Conservation (phyloP, 92 coral and sea anemone genomes). For the Phenganax subtilis region DNA sequence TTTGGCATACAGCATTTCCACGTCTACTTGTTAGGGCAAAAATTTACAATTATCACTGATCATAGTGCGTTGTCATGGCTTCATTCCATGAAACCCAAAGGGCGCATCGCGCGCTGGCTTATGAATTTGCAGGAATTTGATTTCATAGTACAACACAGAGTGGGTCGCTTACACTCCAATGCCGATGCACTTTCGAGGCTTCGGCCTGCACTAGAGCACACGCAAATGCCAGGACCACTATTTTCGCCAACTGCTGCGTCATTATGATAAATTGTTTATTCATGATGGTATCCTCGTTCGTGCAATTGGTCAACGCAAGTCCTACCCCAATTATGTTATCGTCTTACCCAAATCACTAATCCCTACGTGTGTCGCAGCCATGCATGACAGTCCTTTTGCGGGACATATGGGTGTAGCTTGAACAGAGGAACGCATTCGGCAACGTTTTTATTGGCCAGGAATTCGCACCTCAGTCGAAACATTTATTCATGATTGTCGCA, state of each 20-base stretch:
- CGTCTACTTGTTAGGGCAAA: slow-evolving; percentile 30
- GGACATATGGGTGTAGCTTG: too few species aligned
- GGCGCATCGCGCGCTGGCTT: slow-evolving; percentile 39
- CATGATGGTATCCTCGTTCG: slow-evolving; percentile 21
- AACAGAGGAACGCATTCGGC: too few species aligned
- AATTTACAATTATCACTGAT: slow-evolving; percentile 8
- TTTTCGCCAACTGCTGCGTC: slow-evolving; percentile 8
- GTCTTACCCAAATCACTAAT: slow-evolving; percentile 12
- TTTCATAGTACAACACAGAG: slow-evolving; percentile 22
- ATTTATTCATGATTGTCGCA: slow-evolving; percentile 17
- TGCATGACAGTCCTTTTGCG: slow-evolving; percentile 33
- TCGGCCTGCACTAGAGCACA: not conserved
- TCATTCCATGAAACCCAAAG: slow-evolving; percentile 31
- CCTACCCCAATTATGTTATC: slow-evolving; percentile 27
- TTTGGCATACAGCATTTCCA: slow-evolving; percentile 47
- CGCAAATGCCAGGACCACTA: not conserved
- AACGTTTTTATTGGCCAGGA: too few species aligned
- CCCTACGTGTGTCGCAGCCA: slow-evolving; percentile 8
- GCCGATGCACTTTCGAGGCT: not conserved
- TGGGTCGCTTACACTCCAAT: not conserved
- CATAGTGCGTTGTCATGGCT: slow-evolving; percentile 34
- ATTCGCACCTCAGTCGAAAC: too few species aligned
- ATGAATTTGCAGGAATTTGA: slow-evolving; percentile 46
- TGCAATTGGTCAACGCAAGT: not conserved
- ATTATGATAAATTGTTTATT: slow-evolving; percentile 22